Conservation (phyloP, 2,113 vertebrate genomes). For the Poeciliopsis prolifica region DNA sequence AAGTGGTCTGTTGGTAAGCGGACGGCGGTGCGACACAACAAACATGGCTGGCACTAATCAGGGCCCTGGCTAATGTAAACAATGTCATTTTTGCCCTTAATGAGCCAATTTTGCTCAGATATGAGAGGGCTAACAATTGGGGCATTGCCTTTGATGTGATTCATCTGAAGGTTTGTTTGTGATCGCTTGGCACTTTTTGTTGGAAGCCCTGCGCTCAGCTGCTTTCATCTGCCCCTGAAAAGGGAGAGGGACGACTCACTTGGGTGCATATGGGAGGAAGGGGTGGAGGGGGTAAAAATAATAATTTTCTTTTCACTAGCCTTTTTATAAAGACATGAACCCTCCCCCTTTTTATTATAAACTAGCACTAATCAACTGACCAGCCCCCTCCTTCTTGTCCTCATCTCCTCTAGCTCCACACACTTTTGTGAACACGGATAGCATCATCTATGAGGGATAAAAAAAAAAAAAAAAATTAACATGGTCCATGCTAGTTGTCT, state of each 20-base stretch:
- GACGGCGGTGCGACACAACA: slow-evolving; percentile 77
- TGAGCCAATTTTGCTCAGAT: slow-evolving; percentile 85
- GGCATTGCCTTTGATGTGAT: slow-evolving; percentile 87
- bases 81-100: slow-evolving; percentile 86
- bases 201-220: slow-evolving; percentile 72
- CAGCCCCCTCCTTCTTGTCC: slow-evolving; percentile 50
- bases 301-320: slow-evolving; percentile 67
- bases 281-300: slow-evolving; percentile 63
- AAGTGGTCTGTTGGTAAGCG: slow-evolving; percentile 81
- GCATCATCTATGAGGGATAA: slow-evolving; percentile 60
- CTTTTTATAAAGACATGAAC: slow-evolving; percentile 54
- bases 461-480: slow-evolving; percentile 53
- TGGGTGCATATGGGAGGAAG: slow-evolving; percentile 67
- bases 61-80: slow-evolving; percentile 83
- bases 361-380: slow-evolving; percentile 79
- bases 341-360: slow-evolving; percentile 67
- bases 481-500: slow-evolving; percentile 72
- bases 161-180: slow-evolving; percentile 85
- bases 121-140: slow-evolving; percentile 83
- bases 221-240: slow-evolving; percentile 87
- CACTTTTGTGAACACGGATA: slow-evolving; percentile 40
- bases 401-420: slow-evolving; percentile 42
- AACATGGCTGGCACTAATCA: slow-evolving; percentile 83
- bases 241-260: slow-evolving; percentile 70
- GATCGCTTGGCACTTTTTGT: slow-evolving; percentile 82